Evolutionary conservation across 2,888 invertebrate species (phyloP).

Genomic region (Pristionchus fissidentatus): DNA sequence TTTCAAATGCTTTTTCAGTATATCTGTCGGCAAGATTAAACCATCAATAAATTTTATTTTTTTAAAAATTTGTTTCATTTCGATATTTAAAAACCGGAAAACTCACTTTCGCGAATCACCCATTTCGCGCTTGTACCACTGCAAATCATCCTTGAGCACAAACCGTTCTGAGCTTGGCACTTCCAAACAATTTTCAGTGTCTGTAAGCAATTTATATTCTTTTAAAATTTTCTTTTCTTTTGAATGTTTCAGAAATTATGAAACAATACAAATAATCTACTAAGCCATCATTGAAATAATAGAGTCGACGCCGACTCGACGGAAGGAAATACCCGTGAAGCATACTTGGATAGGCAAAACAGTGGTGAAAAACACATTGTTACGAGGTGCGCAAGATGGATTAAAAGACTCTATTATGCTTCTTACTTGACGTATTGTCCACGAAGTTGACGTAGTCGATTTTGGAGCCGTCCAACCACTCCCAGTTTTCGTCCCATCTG

Average conservation of each 20-base stretch:
- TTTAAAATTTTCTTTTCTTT: too few relatives aligned
- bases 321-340: too few relatives aligned
- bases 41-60: not conserved
- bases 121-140: not conserved
- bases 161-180: not conserved
- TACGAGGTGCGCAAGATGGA: too few relatives aligned
- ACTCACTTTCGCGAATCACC: not conserved
- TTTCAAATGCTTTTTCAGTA: not conserved
- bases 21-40: not conserved
- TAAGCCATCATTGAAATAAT: too few relatives aligned
- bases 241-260: not conserved
- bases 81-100: not conserved
- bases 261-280: not conserved
- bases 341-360: too few relatives aligned
- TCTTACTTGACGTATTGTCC: not conserved
- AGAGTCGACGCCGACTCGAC: too few relatives aligned
- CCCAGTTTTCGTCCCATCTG: conserved; percentile 26
- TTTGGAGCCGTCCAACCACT: not conserved
- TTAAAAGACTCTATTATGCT: too few relatives aligned
- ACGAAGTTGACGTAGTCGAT: conserved; percentile 7
- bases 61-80: not conserved
- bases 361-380: too few relatives aligned
- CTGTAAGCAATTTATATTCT: not conserved
- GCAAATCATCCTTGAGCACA: not conserved
- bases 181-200: conserved; percentile 13